Evolutionary conservation across 2,113 vertebrate genomes (phyloP).

Genomic region (Microcebus murinus): DNA sequence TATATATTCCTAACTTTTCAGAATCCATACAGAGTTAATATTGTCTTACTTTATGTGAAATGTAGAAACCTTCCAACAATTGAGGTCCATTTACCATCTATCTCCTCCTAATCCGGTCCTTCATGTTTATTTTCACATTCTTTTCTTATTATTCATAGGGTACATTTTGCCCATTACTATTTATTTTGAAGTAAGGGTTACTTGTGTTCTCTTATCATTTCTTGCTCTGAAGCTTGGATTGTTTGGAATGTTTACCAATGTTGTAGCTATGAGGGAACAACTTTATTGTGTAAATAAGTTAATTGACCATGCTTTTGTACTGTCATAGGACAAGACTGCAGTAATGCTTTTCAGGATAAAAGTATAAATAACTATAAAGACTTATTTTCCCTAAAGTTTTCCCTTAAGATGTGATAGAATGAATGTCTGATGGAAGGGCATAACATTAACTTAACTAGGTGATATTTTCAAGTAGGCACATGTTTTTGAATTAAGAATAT

Average conservation of each 20-base stretch:
- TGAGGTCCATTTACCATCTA: background rate
- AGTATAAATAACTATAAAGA: background rate
- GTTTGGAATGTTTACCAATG: background rate
- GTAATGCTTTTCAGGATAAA: background rate
- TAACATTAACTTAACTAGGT: background rate
- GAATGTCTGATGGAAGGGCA: background rate
- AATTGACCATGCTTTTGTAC: background rate
- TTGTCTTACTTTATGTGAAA: background rate
- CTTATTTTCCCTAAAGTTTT: background rate
- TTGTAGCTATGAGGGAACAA: background rate
- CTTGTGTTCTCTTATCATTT: background rate
- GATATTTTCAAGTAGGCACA: background rate
- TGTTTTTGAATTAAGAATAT: background rate
- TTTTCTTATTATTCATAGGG: background rate
- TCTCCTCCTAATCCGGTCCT: background rate
- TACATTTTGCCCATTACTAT: background rate
- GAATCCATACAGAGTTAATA: background rate
- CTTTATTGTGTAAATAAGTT: background rate
- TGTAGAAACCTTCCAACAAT: background rate
- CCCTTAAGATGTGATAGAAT: background rate
- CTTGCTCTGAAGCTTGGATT: background rate
- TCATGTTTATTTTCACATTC: background rate
- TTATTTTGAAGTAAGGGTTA: conserved; percentile 17
- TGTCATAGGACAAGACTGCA: no score
- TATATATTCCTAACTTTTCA: background rate